Conservation (phyloP, 1,140 invertebrate species). For the Magallana angulata region DNA sequence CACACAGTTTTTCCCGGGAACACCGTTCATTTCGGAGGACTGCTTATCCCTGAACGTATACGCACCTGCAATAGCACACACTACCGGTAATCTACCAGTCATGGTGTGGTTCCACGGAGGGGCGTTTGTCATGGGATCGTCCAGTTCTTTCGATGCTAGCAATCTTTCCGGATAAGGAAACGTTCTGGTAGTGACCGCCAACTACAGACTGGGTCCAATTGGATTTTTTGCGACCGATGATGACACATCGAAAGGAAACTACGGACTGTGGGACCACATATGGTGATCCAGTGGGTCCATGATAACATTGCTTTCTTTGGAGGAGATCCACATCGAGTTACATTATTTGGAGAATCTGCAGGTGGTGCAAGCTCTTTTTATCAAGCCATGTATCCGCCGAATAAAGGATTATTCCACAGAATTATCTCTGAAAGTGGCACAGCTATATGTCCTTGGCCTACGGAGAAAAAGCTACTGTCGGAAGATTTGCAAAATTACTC, state of each 20-base stretch:
- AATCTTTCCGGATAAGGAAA: constrained; percentile 83
- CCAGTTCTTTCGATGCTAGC: constrained; percentile 48
- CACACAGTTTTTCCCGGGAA: constrained; percentile 46
- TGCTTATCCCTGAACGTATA: constrained; percentile 60
- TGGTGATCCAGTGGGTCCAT: constrained; percentile 84
- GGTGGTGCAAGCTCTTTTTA: constrained; percentile 61
- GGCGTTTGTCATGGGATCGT: constrained; percentile 53
- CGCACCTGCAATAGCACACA: constrained; percentile 32
- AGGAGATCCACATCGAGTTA: constrained; percentile 62
- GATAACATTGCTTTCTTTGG: constrained; percentile 65
- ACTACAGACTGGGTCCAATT: constrained; percentile 90
- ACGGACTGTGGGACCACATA: constrained; percentile 85
- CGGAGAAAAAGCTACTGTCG: constrained; percentile 21
- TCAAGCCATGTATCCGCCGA: constrained; percentile 59
- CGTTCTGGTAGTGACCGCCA: constrained; percentile 82
- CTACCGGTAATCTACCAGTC: constrained; percentile 41
- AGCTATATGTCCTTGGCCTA: constrained; percentile 47
- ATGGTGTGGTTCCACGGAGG: constrained; percentile 66
- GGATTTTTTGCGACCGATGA: constrained; percentile 88
- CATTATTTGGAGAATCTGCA: constrained; percentile 68
- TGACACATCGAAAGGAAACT: constrained; percentile 75
- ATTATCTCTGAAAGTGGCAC: constrained; percentile 61
- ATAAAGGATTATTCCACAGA: constrained; percentile 53
- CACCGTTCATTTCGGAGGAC: constrained; percentile 50
- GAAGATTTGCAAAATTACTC: constrained; percentile 17